phyloP scores from a whole-genome alignment of 2,888 invertebrate species.

The Lamproptera curius region DNA sequence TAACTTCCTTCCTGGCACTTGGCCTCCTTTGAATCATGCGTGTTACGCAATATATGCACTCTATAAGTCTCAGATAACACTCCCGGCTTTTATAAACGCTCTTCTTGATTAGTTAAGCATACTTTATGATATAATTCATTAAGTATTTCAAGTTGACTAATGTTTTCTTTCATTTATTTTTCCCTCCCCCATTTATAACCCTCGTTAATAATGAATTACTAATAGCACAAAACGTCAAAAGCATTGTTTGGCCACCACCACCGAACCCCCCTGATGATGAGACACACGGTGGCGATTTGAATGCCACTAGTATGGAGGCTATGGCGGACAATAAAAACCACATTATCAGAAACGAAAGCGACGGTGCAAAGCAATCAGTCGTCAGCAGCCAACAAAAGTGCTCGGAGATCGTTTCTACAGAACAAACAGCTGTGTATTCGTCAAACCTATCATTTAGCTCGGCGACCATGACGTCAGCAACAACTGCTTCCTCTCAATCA shows the following conservation, averaged over 20 bases:
- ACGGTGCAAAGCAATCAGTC: conserved; percentile 10
- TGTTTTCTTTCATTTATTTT: conserved; percentile 60
- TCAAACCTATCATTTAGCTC: conserved; percentile 52
- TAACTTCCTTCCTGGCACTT: conserved; percentile 57
- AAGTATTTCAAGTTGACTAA: conserved; percentile 56
- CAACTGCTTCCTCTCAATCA: conserved; percentile 49
- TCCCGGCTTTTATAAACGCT: conserved; percentile 44
- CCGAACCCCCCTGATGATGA: conserved; percentile 60
- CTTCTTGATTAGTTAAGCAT: conserved; percentile 30
- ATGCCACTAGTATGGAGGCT: conserved; percentile 30
- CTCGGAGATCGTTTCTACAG: conserved; percentile 11
- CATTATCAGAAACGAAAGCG: conserved; percentile 3
- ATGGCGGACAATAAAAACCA: not conserved
- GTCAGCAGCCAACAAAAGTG: conserved; percentile 7
- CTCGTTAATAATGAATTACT: conserved; percentile 42
- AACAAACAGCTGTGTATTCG: conserved; percentile 44
- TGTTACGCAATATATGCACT: conserved; percentile 39
- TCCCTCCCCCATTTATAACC: conserved; percentile 45
- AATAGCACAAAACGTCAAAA: conserved; percentile 73
- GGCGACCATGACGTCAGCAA: conserved; percentile 48
- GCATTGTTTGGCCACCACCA: conserved; percentile 74
- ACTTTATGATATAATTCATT: conserved; percentile 23
- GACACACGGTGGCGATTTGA: conserved; percentile 35
- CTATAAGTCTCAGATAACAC: conserved; percentile 39
- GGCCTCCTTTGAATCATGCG: conserved; percentile 40